Evolutionary conservation across 1,140 invertebrate species (phyloP).

Genomic region (Zaprionus vittiger): DNA sequence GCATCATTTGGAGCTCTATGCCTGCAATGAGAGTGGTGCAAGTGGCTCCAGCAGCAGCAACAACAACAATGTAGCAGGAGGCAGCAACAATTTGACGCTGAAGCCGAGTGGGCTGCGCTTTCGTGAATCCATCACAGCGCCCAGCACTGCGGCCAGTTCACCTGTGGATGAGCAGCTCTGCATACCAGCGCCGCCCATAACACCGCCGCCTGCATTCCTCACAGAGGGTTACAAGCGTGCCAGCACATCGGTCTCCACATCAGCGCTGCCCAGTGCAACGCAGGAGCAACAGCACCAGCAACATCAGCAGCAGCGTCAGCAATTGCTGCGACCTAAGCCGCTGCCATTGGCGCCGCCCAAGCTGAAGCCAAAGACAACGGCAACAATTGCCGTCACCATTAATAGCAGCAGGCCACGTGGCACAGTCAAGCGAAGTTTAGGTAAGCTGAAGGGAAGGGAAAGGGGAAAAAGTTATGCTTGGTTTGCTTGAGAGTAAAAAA

Average conservation of each 20-base stretch:
- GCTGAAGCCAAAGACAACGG: conserved; percentile 68
- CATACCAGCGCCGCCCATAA: conserved; percentile 87
- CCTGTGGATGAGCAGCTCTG: conserved; percentile 85
- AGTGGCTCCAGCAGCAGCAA: not conserved
- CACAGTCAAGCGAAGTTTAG: conserved; percentile 79
- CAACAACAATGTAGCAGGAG: conserved; percentile 7
- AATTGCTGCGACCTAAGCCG: conserved; percentile 9
- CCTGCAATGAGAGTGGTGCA: conserved; percentile 72
- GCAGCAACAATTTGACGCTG: conserved; percentile 38
- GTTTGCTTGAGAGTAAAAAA: not conserved
- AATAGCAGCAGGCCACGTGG: conserved; percentile 75
- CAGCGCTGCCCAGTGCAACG: conserved; percentile 64
- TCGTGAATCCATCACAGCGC: conserved; percentile 73
- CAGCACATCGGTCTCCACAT: conserved; percentile 68
- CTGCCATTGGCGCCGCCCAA: conserved; percentile 25
- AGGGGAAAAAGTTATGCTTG: not conserved
- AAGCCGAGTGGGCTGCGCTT: conserved; percentile 60
- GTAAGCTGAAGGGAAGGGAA: conserved; percentile 48
- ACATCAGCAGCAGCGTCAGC: conserved; percentile 3
- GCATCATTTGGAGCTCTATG: conserved; percentile 86
- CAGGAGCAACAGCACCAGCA: conserved; percentile 28
- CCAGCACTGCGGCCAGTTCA: conserved; percentile 83
- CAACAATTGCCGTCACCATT: conserved; percentile 73
- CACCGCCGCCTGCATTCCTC: conserved; percentile 88
- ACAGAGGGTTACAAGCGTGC: conserved; percentile 86